These are phyloP conservation scores for Ictalurus punctatus DNA, from an alignment of 2,113 vertebrate species.

Conservation along the genomic window DNA sequence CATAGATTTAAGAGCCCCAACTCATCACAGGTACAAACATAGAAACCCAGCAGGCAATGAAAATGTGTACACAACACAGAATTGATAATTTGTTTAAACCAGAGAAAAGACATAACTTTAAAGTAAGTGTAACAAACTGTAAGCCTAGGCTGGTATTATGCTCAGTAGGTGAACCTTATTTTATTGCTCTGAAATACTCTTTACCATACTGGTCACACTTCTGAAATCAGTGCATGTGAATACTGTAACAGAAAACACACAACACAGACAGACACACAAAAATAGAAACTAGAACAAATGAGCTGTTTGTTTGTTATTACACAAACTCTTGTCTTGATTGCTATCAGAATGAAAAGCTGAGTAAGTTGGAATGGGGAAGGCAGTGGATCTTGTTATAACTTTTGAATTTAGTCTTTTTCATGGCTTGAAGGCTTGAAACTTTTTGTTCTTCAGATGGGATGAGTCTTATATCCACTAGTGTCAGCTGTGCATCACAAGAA, in stretches of 20 bases:
- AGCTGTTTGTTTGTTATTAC: not conserved
- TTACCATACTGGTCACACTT: constrained; percentile 53
- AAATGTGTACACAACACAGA: constrained; percentile 10
- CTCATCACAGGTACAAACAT: constrained; percentile 6
- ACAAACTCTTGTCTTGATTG: constrained; percentile 18
- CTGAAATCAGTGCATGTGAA: constrained; percentile 44
- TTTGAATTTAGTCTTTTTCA: constrained; percentile 23
- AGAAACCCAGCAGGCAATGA: constrained; percentile 13
- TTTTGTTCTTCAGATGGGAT: constrained; percentile 7
- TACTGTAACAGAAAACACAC: constrained; percentile 45
- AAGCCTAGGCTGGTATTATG: constrained; percentile 18
- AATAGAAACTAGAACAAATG: not conserved
- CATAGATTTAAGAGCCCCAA: not conserved
- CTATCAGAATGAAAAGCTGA: constrained; percentile 2
- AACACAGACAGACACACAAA: not conserved
- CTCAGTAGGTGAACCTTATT: constrained; percentile 36
- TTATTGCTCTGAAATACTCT: constrained; percentile 54
- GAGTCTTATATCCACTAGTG: constrained; percentile 9
- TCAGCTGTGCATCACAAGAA: constrained; percentile 49
- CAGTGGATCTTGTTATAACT: not conserved
- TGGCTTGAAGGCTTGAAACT: not conserved
- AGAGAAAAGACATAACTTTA: constrained; percentile 16
- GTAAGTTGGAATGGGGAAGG: not conserved
- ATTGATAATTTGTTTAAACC: constrained; percentile 18
- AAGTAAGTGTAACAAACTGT: constrained; percentile 6